Evolutionary conservation across 2,797 vertebrate species (phyloP).

Genomic region (Karalla daura): DNA sequence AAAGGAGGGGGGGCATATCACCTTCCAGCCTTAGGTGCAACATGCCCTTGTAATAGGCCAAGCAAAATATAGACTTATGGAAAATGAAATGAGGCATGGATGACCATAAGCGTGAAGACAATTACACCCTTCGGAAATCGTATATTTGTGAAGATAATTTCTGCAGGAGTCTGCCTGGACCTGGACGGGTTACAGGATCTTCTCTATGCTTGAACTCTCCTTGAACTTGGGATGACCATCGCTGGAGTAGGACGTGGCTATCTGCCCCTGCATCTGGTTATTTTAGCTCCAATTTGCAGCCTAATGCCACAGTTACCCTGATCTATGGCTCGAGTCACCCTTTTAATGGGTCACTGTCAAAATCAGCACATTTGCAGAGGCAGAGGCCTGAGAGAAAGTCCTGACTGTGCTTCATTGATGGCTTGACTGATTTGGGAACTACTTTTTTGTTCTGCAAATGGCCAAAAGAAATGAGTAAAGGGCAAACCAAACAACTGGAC

Average conservation of each 20-base stretch:
- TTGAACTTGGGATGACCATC: constrained; percentile 92
- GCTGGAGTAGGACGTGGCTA: constrained; percentile 85
- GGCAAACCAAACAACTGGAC: constrained; percentile 11
- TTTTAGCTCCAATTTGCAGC: constrained; percentile 96
- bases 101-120: constrained; percentile 93
- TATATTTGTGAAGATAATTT: constrained; percentile 97
- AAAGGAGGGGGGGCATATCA: constrained; percentile 18
- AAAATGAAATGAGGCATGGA: constrained; percentile 93
- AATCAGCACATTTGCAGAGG: constrained; percentile 90
- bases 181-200: constrained; percentile 80
- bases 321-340: constrained; percentile 92
- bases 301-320: constrained; percentile 95
- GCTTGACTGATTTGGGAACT: constrained; percentile 87
- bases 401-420: constrained; percentile 85
- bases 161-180: constrained; percentile 81
- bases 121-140: constrained; percentile 94
- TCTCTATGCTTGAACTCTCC: constrained; percentile 97
- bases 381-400: constrained; percentile 83
- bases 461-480: constrained; percentile 25
- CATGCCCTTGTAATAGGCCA: constrained; percentile 80
- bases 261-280: constrained; percentile 97
- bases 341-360: constrained; percentile 86
- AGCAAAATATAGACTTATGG: constrained; percentile 88
- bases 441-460: constrained; percentile 43
- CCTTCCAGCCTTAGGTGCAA: constrained; percentile 69